These are phyloP conservation scores for Teleiodes luculella DNA, from an alignment of 2,888 invertebrate genomes.

Conservation along the genomic window DNA sequence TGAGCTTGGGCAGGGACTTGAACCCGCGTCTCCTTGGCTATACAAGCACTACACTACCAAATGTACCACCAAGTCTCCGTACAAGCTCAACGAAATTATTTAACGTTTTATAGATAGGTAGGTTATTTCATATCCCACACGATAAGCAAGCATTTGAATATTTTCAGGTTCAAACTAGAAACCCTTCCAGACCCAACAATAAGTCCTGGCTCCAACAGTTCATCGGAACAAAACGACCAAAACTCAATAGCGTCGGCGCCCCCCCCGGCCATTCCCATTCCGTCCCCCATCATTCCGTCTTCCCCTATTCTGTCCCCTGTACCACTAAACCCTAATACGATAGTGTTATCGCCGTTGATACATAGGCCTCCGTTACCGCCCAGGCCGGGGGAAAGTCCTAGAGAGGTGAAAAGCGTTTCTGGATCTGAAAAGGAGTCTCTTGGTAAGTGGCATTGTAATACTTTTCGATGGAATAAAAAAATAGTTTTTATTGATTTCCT, in stretches of 20 bases:
- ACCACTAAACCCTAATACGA: slow-evolving; percentile 30
- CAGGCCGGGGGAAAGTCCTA: slow-evolving; percentile 51
- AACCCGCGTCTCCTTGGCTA: too few species aligned
- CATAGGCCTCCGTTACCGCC: slow-evolving; percentile 62
- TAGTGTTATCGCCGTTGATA: slow-evolving; percentile 52
- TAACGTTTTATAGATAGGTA: too few species aligned
- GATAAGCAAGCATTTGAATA: too few species aligned
- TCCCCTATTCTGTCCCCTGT: slow-evolving; percentile 30
- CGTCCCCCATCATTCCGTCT: slow-evolving; percentile 34
- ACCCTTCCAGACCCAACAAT: slow-evolving; percentile 60
- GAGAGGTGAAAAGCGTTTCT: slow-evolving; percentile 46
- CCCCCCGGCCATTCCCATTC: slow-evolving; percentile 29
- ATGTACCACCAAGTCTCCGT: too few species aligned
- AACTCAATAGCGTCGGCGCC: slow-evolving; percentile 66
- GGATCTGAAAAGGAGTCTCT: slow-evolving; percentile 53
- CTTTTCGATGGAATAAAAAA: too few species aligned
- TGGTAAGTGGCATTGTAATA: slow-evolving; percentile 54
- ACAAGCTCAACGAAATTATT: too few species aligned
- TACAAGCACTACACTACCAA: too few species aligned
- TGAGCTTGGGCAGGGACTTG: too few species aligned
- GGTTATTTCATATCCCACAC: too few species aligned
- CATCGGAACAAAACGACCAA: slow-evolving; percentile 68
- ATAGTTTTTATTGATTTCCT: too few species aligned
- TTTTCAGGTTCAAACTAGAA: slow-evolving; percentile 62
- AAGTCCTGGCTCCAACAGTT: slow-evolving; percentile 73